phyloP scores from a whole-genome alignment of 2,113 vertebrate species.

The Macaca nemestrina region DNA sequence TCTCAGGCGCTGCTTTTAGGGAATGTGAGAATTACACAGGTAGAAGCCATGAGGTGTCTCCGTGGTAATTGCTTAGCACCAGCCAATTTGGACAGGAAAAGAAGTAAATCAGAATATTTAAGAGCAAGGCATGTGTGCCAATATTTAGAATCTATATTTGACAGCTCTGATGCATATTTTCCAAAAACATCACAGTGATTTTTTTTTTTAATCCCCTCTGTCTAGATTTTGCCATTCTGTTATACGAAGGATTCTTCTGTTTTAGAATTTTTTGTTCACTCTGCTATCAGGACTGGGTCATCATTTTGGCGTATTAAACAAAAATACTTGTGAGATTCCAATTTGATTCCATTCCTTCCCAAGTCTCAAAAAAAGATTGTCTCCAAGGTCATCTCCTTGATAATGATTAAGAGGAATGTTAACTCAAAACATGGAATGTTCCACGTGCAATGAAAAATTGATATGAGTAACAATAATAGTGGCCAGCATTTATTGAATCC shows the following conservation, averaged over 20 bases:
- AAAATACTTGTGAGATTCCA: neutral
- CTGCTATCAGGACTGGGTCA: neutral
- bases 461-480: neutral
- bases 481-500: neutral
- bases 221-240: constrained; percentile 66
- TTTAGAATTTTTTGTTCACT: constrained; percentile 62
- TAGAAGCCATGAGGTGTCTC: neutral
- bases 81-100: constrained; percentile 69
- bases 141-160: constrained; percentile 55
- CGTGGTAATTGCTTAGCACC: neutral
- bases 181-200: constrained; percentile 63
- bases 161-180: constrained; percentile 61
- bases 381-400: neutral
- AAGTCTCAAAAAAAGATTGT: neutral
- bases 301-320: neutral
- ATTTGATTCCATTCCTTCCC: neutral
- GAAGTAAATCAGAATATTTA: constrained; percentile 32
- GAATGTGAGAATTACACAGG: constrained; percentile 29
- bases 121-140: constrained; percentile 61
- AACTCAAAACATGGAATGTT: neutral
- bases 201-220: constrained; percentile 46
- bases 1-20: constrained; percentile 49
- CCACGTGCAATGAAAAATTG: neutral
- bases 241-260: constrained; percentile 52
- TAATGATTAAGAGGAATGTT: neutral